phyloP scores from a whole-genome alignment of 2,113 vertebrate species.

The Oxygymnocypris stewartii region DNA sequence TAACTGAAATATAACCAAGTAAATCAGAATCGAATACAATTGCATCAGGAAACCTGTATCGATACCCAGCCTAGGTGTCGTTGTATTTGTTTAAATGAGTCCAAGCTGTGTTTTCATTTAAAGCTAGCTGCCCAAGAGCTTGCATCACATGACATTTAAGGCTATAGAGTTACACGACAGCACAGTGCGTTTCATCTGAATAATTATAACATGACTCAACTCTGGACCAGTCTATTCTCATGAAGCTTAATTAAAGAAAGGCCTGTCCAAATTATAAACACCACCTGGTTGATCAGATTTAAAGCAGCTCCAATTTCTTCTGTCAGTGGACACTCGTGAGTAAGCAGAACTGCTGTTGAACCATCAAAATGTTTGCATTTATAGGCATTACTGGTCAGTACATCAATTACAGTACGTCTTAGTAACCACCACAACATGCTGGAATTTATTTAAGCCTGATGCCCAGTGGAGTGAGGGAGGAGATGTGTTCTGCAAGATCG shows the following conservation, averaged over 20 bases:
- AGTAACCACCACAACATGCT: constrained; percentile 59
- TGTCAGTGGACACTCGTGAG: constrained; percentile 60
- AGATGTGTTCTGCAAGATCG: constrained; percentile 54
- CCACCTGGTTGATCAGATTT: constrained; percentile 62
- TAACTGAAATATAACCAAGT: background rate
- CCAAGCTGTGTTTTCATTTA: constrained; percentile 58
- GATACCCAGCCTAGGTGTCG: constrained; percentile 24
- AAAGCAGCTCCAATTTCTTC: constrained; percentile 59
- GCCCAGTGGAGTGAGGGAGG: constrained; percentile 59
- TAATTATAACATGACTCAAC: constrained; percentile 50
- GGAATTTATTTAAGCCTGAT: constrained; percentile 69
- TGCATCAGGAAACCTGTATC: background rate
- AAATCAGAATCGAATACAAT: background rate
- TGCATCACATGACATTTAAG: constrained; percentile 39
- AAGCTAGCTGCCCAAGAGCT: constrained; percentile 33
- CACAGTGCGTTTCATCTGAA: constrained; percentile 49
- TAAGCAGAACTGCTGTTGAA: constrained; percentile 70
- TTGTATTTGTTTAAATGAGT: constrained; percentile 62
- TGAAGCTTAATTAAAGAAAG: constrained; percentile 65
- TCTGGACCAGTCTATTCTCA: constrained; percentile 55
- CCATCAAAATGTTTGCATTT: constrained; percentile 72
- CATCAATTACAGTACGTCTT: constrained; percentile 67
- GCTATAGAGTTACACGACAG: constrained; percentile 17
- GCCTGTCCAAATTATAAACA: constrained; percentile 68
- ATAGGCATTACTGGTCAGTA: constrained; percentile 66